Conservation (phyloP, 2,797 vertebrate species). For the Sebastes aleutianus region DNA sequence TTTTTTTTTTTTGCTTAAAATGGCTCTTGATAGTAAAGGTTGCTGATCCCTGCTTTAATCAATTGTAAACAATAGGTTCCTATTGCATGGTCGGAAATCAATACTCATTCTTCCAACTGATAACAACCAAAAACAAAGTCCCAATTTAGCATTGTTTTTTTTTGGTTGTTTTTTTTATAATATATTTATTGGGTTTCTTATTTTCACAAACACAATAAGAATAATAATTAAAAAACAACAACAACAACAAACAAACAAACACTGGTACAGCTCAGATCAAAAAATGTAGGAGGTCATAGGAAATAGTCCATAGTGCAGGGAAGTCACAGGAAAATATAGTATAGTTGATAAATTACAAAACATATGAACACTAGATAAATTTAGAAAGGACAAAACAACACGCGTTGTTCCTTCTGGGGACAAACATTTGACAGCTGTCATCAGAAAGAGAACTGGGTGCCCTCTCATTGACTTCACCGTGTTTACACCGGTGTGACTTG, state of each 20-base stretch:
- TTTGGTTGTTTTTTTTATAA: too few species aligned
- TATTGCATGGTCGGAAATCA: background rate
- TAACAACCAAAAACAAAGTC: constrained; percentile 1
- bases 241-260: too few species aligned
- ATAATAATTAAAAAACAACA: too few species aligned
- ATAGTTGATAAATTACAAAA: background rate
- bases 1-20: too few species aligned
- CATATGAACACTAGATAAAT: constrained; percentile 1
- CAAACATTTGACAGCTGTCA: constrained; percentile 23
- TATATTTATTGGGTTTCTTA: too few species aligned
- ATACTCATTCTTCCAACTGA: background rate
- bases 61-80: background rate
- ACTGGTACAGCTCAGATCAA: too few species aligned
- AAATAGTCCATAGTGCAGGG: too few species aligned
- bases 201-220: too few species aligned
- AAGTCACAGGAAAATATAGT: too few species aligned
- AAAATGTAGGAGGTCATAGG: too few species aligned
- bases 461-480: background rate
- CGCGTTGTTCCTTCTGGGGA: background rate
- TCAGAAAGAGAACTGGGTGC: background rate
- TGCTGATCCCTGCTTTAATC: background rate
- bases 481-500: background rate
- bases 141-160: background rate
- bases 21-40: too few species aligned
- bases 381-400: constrained; percentile 24